Evolutionary conservation across 2,113 vertebrate genomes (phyloP).

Genomic region (Quiscalus mexicanus): DNA sequence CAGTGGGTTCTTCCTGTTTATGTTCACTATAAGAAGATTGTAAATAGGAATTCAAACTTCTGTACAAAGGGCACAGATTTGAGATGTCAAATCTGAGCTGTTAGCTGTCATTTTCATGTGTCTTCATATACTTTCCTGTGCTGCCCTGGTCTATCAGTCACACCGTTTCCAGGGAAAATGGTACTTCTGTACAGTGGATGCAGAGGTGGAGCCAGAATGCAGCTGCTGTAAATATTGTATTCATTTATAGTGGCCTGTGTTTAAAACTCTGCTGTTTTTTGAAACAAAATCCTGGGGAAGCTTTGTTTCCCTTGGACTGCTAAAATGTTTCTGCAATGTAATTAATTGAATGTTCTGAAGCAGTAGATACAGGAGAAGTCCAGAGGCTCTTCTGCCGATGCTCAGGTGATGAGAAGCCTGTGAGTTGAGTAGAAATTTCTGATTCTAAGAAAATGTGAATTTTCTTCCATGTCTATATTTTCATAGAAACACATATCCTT

Average conservation of each 20-base stretch:
- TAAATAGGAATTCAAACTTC: neutral
- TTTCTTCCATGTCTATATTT: neutral
- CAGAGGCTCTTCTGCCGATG: neutral
- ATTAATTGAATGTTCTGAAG: neutral
- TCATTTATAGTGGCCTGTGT: neutral
- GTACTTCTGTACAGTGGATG: neutral
- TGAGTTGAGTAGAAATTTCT: slow-evolving; percentile 9
- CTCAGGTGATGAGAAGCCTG: neutral
- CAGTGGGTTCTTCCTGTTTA: neutral
- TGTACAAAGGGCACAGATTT: neutral
- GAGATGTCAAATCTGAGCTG: neutral
- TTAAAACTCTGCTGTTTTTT: neutral
- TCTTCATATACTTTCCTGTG: neutral
- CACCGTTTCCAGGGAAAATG: neutral
- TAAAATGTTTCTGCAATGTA: neutral
- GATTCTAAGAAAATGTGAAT: slow-evolving; percentile 20
- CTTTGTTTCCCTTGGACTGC: neutral
- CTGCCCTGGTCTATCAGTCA: neutral
- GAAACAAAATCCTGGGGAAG: neutral
- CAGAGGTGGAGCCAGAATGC: neutral
- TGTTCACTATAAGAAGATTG: neutral
- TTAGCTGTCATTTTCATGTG: neutral
- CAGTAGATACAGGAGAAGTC: neutral
- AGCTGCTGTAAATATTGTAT: neutral
- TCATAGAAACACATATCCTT: slow-evolving; percentile 7